phyloP scores from a whole-genome alignment of 2,797 vertebrate genomes.

The Trachurus trachurus region DNA sequence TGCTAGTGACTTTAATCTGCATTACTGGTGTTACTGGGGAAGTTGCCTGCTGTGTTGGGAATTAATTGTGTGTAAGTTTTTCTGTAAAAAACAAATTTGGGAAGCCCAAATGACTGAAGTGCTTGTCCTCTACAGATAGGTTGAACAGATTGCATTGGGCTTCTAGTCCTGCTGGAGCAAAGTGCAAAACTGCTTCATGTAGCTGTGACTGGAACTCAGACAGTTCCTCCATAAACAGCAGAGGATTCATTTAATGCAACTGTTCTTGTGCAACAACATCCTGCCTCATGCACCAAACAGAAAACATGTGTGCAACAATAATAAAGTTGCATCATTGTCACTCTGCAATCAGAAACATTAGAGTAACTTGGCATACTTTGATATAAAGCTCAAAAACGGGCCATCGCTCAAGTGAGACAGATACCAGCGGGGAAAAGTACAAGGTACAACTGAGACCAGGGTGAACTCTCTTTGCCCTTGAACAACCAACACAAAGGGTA shows the following conservation, averaged over 20 bases:
- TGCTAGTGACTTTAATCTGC: not conserved
- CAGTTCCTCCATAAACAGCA: not conserved
- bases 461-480: constrained; percentile 70
- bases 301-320: not conserved
- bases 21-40: too few relatives aligned
- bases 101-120: too few relatives aligned
- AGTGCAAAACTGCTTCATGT: not conserved
- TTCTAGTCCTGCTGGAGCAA: not conserved
- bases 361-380: not conserved
- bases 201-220: not conserved
- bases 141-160: too few relatives aligned
- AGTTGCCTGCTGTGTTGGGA: too few relatives aligned
- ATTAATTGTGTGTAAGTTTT: too few relatives aligned
- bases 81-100: too few relatives aligned
- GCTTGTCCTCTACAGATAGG: too few relatives aligned
- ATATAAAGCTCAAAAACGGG: not conserved
- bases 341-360: not conserved
- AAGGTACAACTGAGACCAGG: constrained; percentile 45
- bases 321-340: not conserved
- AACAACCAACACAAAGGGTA: constrained; percentile 56
- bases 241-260: not conserved
- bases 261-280: not conserved
- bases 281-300: not conserved
- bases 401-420: constrained; percentile 22
- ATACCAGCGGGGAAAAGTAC: constrained; percentile 31